These are phyloP conservation scores for Danio jaintianensis DNA, from an alignment of 2,797 vertebrate species.

Conservation along the genomic window DNA sequence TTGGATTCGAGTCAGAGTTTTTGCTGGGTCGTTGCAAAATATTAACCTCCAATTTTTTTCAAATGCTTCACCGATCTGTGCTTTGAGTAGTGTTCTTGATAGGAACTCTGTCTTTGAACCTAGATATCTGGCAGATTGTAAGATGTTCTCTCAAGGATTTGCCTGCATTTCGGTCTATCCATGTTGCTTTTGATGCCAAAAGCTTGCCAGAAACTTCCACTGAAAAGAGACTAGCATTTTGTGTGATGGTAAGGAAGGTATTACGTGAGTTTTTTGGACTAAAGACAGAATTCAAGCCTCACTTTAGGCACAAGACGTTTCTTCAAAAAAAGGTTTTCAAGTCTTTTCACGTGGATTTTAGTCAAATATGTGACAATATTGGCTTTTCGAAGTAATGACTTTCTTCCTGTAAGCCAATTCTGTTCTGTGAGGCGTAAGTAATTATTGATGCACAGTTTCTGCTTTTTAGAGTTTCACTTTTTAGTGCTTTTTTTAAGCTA, in stretches of 20 bases:
- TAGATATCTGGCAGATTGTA: constrained; percentile 8
- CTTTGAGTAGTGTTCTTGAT: background rate
- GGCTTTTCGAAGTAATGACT: too few species aligned
- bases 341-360: too few species aligned
- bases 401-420: too few species aligned
- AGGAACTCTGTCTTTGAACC: background rate
- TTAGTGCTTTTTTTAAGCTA: too few species aligned
- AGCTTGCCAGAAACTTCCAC: background rate
- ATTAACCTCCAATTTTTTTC: constrained; percentile 23
- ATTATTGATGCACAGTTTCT: too few species aligned
- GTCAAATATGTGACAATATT: too few species aligned
- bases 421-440: too few species aligned
- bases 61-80: background rate
- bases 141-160: background rate
- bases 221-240: background rate
- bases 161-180: background rate
- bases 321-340: too few species aligned
- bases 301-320: too few species aligned
- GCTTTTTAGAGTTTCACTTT: too few species aligned
- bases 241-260: background rate
- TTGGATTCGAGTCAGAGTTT: constrained; percentile 16
- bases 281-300: too few species aligned
- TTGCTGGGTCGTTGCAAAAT: constrained; percentile 19
- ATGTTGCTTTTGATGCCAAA: background rate
- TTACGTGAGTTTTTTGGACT: background rate